These are phyloP conservation scores for Amazona guildingii DNA, from an alignment of 2,113 vertebrate species.

Conservation along the genomic window DNA sequence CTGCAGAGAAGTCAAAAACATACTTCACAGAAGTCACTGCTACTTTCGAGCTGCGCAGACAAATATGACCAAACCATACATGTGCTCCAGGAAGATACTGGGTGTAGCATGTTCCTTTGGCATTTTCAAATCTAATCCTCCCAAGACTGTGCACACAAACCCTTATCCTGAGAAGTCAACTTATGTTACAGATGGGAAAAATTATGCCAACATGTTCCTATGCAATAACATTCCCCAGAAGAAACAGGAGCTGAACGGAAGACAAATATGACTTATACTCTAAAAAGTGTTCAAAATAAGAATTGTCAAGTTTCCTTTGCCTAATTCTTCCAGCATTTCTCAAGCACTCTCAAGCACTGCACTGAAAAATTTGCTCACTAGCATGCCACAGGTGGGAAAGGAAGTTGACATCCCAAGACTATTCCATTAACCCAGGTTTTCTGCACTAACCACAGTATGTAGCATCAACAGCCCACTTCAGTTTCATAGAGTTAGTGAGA, in stretches of 20 bases:
- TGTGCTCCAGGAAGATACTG: neutral
- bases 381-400: neutral
- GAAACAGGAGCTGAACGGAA: neutral
- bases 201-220: neutral
- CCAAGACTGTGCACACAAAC: neutral
- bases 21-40: neutral
- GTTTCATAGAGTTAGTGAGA: neutral
- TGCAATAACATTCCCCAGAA: neutral
- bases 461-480: neutral
- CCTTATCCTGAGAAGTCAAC: neutral
- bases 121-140: neutral
- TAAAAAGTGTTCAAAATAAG: neutral
- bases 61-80: neutral
- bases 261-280: neutral
- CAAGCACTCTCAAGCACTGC: neutral
- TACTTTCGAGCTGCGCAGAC: neutral
- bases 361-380: neutral
- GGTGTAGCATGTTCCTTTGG: neutral
- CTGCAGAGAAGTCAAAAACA: neutral
- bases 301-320: neutral
- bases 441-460: neutral
- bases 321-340: neutral
- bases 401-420: neutral
- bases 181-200: neutral
- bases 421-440: neutral